Conservation (phyloP, 2,888 invertebrate genomes). For the Cataglyphis cursor region DNA sequence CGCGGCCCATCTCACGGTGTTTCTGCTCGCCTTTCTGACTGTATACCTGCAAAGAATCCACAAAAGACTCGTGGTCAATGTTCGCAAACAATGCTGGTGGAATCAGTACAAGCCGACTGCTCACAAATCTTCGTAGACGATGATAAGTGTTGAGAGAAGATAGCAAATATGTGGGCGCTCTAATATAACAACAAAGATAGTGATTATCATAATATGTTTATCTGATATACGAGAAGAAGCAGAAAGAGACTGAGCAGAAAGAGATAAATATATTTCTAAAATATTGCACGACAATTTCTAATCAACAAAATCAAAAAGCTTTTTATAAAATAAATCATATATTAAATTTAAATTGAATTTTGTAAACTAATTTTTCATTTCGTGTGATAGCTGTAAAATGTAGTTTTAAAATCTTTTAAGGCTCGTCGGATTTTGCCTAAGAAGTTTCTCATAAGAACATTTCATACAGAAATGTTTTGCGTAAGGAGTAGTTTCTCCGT, state of each 20-base stretch:
- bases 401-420: background rate
- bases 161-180: constrained; percentile 16
- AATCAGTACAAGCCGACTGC: constrained; percentile 65
- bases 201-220: constrained; percentile 23
- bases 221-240: background rate
- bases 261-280: background rate
- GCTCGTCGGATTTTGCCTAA: background rate
- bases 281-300: background rate
- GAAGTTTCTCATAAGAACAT: background rate
- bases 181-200: constrained; percentile 6
- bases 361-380: background rate
- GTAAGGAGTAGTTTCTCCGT: background rate
- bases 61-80: constrained; percentile 35
- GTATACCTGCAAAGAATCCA: constrained; percentile 52
- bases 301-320: background rate
- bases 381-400: background rate
- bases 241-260: background rate
- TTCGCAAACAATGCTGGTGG: constrained; percentile 62
- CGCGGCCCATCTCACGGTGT: constrained; percentile 44
- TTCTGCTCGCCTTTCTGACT: constrained; percentile 22
- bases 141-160: constrained; percentile 21
- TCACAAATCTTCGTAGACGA: constrained; percentile 59
- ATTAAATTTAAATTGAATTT: background rate
- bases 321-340: background rate
- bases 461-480: constrained; percentile 1